Percentiles rank a stretch among this genome's conserved stretches.
Conservation (phyloP, 2,113 vertebrate species). For the Cyprinodon tularosa region DNA sequence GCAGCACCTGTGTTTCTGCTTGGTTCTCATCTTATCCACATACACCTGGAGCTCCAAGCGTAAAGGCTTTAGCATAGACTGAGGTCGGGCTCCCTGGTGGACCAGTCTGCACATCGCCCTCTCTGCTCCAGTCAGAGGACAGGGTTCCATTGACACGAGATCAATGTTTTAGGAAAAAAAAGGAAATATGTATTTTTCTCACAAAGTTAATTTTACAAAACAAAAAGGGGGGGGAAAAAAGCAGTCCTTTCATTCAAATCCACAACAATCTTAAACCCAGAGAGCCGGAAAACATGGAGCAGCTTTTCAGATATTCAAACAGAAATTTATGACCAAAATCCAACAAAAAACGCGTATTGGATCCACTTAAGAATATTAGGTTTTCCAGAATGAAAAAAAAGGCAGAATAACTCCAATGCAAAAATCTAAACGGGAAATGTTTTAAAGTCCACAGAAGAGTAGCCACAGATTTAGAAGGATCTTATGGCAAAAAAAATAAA, state of each 20-base stretch:
- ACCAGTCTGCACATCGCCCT: constrained; percentile 81
- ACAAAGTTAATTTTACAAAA: neutral
- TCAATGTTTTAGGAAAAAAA: constrained; percentile 1
- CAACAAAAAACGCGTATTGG: constrained; percentile 37
- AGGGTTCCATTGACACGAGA: constrained; percentile 65
- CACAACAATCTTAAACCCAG: constrained; percentile 9
- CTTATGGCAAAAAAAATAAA: constrained; percentile 11
- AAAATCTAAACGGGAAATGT: constrained; percentile 8
- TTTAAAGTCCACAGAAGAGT: constrained; percentile 17
- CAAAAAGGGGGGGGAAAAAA: neutral
- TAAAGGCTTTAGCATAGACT: constrained; percentile 76
- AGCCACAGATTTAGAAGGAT: neutral
- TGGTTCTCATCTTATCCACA: constrained; percentile 75
- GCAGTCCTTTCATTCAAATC: constrained; percentile 4
- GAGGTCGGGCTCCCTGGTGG: constrained; percentile 76
- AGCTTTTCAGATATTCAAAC: constrained; percentile 33
- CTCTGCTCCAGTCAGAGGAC: constrained; percentile 78
- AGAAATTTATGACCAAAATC: constrained; percentile 16
- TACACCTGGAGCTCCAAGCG: constrained; percentile 80
- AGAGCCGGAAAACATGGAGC: constrained; percentile 27
- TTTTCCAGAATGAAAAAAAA: constrained; percentile 20
- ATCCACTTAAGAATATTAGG: constrained; percentile 45
- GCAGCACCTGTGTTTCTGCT: constrained; percentile 81
- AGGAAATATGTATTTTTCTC: neutral
- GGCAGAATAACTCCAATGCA: constrained; percentile 14